phyloP scores from a whole-genome alignment of 2,888 invertebrate species.

The Phorcus lineatus region DNA sequence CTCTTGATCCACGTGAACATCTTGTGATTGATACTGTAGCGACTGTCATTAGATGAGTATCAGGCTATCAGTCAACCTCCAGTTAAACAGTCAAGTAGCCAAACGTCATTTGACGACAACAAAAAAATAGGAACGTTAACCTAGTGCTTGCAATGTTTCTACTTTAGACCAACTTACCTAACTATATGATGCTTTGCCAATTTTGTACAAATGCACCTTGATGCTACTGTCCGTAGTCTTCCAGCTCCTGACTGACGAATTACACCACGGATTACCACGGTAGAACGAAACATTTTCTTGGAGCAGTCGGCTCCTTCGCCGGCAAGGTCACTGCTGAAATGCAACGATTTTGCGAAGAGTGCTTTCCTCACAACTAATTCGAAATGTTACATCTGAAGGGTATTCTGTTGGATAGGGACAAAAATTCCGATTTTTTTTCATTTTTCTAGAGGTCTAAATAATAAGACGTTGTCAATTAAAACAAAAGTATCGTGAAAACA shows the following conservation, averaged over 20 bases:
- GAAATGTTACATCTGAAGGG: too few species aligned
- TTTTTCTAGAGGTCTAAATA: too few species aligned
- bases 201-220: conserved; percentile 41
- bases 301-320: conserved; percentile 42
- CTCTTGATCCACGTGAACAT: too few species aligned
- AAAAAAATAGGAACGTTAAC: not conserved
- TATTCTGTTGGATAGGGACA: too few species aligned
- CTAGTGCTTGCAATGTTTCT: not conserved
- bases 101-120: conserved; percentile 16
- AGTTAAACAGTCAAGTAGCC: too few species aligned
- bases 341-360: not conserved
- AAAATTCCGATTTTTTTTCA: too few species aligned
- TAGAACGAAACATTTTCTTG: conserved; percentile 49
- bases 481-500: too few species aligned
- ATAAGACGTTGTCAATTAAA: too few species aligned
- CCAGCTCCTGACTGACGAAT: conserved; percentile 43
- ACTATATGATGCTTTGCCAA: conserved; percentile 26
- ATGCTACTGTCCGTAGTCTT: conserved; percentile 34
- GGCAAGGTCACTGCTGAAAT: conserved; percentile 44
- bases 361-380: not conserved
- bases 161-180: conserved; percentile 19
- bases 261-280: conserved; percentile 40
- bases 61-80: too few species aligned
- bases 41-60: too few species aligned
- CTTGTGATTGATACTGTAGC: too few species aligned